Conservation (phyloP, 2,113 vertebrate species). For the Bolborhynchus lineola region DNA sequence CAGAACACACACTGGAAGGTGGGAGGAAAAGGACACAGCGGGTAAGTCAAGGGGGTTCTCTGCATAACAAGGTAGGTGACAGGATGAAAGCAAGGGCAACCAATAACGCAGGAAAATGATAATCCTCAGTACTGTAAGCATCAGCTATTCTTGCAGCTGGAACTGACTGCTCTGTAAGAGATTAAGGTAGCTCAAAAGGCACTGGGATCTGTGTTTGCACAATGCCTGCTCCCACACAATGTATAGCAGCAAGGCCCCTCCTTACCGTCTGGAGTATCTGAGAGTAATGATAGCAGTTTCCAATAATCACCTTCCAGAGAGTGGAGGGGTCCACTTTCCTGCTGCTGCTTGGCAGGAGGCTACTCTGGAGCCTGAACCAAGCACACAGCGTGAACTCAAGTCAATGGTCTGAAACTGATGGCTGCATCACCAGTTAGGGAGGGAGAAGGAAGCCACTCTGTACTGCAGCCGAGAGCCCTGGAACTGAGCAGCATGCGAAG, state of each 20-base stretch:
- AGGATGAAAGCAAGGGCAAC: neutral
- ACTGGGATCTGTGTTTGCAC: neutral
- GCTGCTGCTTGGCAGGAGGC: neutral
- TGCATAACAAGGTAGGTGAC: neutral
- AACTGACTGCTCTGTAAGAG: neutral
- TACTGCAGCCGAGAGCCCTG: neutral
- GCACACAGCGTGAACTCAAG: neutral
- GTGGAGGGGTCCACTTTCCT: neutral
- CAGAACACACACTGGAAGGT: neutral
- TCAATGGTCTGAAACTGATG: neutral
- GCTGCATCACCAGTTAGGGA: neutral
- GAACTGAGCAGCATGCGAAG: conserved; percentile 13
- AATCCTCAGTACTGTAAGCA: neutral
- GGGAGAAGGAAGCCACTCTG: neutral
- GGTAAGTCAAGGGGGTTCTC: neutral
- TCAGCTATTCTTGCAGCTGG: neutral
- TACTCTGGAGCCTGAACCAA: neutral
- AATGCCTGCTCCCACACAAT: neutral
- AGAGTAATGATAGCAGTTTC: neutral
- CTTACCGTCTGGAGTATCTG: neutral
- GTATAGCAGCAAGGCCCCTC: neutral
- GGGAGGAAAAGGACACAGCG: neutral
- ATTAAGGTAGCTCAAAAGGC: neutral
- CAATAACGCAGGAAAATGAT: neutral
- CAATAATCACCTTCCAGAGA: neutral